Percentiles rank a stretch among this genome's conserved stretches.
These are phyloP conservation scores for Tetramorium alpestre DNA, from an alignment of 1,140 invertebrate genomes.

Conservation along the genomic window DNA sequence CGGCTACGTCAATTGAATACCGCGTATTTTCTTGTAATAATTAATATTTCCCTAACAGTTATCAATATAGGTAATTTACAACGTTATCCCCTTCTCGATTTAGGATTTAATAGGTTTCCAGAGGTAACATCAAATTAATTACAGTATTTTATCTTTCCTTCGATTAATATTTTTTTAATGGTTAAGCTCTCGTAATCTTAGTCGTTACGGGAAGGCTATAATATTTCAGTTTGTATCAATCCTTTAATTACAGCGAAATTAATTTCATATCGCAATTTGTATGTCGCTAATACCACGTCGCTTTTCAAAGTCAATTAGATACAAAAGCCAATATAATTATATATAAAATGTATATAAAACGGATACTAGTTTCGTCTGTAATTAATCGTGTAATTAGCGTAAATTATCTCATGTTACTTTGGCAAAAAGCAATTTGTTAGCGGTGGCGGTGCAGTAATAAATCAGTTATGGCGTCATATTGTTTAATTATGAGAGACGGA, in stretches of 20 bases:
- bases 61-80: not conserved
- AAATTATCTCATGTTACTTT: not conserved
- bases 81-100: not conserved
- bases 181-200: not conserved
- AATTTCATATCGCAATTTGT: slow-evolving; percentile 26
- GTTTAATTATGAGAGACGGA: not conserved
- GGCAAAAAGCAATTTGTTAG: slow-evolving; percentile 20
- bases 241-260: slow-evolving; percentile 27
- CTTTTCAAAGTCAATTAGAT: slow-evolving; percentile 7
- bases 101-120: not conserved
- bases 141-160: not conserved
- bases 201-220: not conserved
- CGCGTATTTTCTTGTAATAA: not conserved
- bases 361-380: not conserved
- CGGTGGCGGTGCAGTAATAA: not conserved
- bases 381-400: slow-evolving; percentile 29
- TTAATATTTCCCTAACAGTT: not conserved
- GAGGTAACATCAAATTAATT: slow-evolving; percentile 5
- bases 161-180: not conserved
- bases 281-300: not conserved
- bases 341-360: slow-evolving; percentile 16
- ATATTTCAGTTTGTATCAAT: not conserved
- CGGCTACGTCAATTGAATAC: not conserved
- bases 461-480: not conserved
- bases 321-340: slow-evolving; percentile 24